phyloP scores from a whole-genome alignment of 2,113 vertebrate species.

The Andinoacara biseriatus region DNA sequence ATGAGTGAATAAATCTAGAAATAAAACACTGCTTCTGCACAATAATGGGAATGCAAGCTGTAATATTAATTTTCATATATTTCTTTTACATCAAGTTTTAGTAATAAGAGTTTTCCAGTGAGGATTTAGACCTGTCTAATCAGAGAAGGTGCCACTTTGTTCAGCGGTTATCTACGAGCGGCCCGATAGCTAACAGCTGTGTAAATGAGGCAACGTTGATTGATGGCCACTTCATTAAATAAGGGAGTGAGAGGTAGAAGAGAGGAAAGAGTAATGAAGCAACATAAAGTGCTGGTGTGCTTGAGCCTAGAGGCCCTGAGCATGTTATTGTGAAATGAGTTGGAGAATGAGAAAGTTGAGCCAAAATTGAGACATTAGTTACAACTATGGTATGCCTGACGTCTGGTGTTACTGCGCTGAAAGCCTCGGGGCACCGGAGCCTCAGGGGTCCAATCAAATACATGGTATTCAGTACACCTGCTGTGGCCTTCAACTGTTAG shows the following conservation, averaged over 20 bases:
- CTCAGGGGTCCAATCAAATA: conserved; percentile 54
- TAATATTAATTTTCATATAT: not conserved
- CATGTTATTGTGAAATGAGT: conserved; percentile 43
- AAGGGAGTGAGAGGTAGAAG: conserved; percentile 9
- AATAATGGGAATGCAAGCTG: conserved; percentile 10
- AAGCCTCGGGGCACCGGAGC: not conserved
- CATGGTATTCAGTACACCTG: conserved; percentile 23
- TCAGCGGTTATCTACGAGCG: conserved; percentile 5
- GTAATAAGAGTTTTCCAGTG: not conserved
- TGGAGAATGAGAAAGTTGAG: conserved; percentile 40
- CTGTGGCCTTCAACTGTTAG: conserved; percentile 47
- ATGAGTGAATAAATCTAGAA: conserved; percentile 1
- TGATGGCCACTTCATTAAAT: conserved; percentile 47
- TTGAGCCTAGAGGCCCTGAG: conserved; percentile 22
- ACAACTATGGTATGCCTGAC: not conserved
- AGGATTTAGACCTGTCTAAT: conserved; percentile 17
- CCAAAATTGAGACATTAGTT: conserved; percentile 46
- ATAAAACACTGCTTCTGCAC: not conserved
- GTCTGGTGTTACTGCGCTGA: not conserved
- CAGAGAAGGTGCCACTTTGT: conserved; percentile 12
- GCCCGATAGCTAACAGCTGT: conserved; percentile 23
- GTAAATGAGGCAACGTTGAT: conserved; percentile 34
- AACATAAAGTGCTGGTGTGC: not conserved
- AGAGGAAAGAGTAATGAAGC: conserved; percentile 32
- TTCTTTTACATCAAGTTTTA: not conserved